Evolutionary conservation across 2,888 invertebrate genomes (phyloP).

Genomic region (Mythimna impura): DNA sequence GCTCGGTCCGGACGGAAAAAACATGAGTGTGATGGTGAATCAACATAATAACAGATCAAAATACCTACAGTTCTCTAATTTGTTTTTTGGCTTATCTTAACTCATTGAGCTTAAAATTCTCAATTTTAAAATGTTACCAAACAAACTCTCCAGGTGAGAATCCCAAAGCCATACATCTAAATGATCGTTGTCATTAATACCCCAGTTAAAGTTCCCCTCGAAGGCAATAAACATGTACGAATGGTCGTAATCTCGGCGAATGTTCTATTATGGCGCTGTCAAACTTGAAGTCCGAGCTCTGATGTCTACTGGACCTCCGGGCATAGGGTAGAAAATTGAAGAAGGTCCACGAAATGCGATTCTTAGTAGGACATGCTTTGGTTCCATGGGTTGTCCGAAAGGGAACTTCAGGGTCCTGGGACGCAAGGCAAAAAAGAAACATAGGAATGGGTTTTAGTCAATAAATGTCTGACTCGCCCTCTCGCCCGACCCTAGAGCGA

Average conservation of each 20-base stretch:
- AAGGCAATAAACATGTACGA: conserved; percentile 53
- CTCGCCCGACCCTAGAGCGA: too few species aligned
- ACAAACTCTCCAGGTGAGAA: conserved; percentile 13
- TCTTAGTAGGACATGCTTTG: too few species aligned
- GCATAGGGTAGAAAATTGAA: not conserved
- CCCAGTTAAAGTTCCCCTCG: conserved; percentile 31
- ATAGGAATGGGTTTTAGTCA: too few species aligned
- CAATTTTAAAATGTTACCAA: not conserved
- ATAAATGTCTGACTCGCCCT: too few species aligned
- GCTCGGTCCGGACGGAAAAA: too few species aligned
- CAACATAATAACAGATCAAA: not conserved
- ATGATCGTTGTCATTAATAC: conserved; percentile 51
- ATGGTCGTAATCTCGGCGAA: conserved; percentile 53
- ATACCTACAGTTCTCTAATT: not conserved
- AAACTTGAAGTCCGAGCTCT: conserved; percentile 26
- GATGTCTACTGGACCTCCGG: conserved; percentile 23
- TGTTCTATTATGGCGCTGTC: conserved; percentile 54
- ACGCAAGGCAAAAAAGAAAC: too few species aligned
- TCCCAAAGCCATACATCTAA: conserved; percentile 31
- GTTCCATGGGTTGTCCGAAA: too few species aligned
- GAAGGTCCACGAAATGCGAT: conserved; percentile 8
- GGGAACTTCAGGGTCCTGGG: too few species aligned
- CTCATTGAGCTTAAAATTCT: not conserved
- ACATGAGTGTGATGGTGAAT: not conserved
- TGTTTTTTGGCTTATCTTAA: not conserved